Base-by-base conservation (phyloP, 2,888 invertebrate genomes). In the Apomyelois bistriatella region DNA sequence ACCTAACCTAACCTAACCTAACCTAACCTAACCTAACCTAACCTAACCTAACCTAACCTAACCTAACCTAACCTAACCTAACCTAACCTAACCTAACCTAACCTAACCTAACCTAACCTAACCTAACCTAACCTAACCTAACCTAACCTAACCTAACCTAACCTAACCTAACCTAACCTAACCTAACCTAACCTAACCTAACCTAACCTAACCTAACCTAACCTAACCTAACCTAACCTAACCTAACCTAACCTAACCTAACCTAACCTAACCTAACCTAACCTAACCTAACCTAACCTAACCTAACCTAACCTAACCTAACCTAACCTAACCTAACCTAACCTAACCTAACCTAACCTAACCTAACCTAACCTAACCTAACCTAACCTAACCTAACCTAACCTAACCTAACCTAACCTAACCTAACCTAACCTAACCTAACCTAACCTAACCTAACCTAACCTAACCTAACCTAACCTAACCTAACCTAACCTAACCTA, bases 1-100 rank as follows among this genome's bases (percentile, higher is more conserved):
- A 38, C 38, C 38, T 38, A 38, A 38, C 38, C 38, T 38, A 38
- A 38, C 38, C 38, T 38, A 38, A 38, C 38, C 38, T 38, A 38
- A 38, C 38, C 38, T 38, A 38, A 38, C 38, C 38, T 38, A 38
- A 38, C 38, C 38, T 38, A 38, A 38, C 38, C 38, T 38, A 38
- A 38, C 38, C 38, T 38, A 38, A 38, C 38, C 38, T 38, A 38
- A 38, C 38, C 38, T 38, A 38, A 38, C 38, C 38, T 38, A 38
- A 38, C 38, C 38, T 38, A 38, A 38, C 38, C 38, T 38, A 38
- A 38, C 38, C 38, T 38, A 38, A 38, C 38, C 38, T 38, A 38
- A 38, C 38, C 38, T 38, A 38, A 38, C 38, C 38, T 15, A 38
- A 38, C 38, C 38, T 38, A 38, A 38, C 38, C 38, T 38, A 38